Percentiles rank a stretch among this genome's conserved stretches.
Conservation (phyloP, 92 coral and sea anemone species). For the Porites lobata region DNA sequence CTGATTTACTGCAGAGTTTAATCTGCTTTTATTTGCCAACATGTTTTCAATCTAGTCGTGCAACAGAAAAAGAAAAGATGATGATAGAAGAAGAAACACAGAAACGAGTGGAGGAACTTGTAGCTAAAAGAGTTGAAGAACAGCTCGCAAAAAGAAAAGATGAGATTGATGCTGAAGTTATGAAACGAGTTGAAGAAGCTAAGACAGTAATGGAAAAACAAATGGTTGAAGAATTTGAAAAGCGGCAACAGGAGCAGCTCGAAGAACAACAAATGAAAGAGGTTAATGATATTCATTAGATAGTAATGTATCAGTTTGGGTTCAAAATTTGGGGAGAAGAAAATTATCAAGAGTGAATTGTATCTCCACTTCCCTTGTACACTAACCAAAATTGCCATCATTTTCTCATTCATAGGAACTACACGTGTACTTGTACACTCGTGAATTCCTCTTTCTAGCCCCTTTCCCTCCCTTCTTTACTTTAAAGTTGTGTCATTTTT, state of each 20-base stretch:
- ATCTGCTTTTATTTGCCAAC: no score
- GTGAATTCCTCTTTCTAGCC: neutral
- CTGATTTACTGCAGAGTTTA: neutral
- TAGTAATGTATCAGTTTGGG: neutral
- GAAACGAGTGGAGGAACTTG: constrained; percentile 97
- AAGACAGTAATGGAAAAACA: constrained; percentile 96
- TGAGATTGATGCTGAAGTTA: constrained; percentile 96
- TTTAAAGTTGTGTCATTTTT: constrained; percentile 52
- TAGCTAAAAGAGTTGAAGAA: constrained; percentile 95
- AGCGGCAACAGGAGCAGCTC: constrained; percentile 89
- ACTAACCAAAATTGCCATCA: neutral
- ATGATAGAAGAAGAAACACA: constrained; percentile 96
- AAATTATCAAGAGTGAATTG: neutral
- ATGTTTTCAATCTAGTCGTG: constrained; percentile 73
- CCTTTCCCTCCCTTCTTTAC: constrained; percentile 3
- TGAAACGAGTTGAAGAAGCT: constrained; percentile 96
- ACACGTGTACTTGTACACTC: neutral
- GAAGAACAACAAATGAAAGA: constrained; percentile 88
- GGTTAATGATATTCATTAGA: constrained; percentile 62
- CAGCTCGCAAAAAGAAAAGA: constrained; percentile 98
- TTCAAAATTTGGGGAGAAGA: neutral
- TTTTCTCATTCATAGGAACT: neutral
- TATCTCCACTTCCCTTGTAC: neutral
- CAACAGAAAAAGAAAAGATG: constrained; percentile 96
- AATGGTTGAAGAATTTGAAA: constrained; percentile 98